Conservation (phyloP, 1,140 invertebrate genomes). For the Caerostris extrusa region DNA sequence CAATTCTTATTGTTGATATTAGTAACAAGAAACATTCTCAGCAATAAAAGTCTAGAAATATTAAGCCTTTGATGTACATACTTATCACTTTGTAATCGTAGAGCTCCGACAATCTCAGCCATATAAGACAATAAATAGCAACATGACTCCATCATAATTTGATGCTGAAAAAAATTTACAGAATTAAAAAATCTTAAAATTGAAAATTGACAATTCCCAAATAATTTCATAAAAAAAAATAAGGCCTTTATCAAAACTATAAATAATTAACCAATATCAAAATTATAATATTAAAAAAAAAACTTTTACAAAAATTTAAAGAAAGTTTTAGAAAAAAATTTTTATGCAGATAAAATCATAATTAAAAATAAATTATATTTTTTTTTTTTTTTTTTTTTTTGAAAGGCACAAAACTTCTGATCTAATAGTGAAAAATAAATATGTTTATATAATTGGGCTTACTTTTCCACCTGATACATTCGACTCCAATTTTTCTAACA, state of each 20-base stretch:
- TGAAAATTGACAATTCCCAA: background rate
- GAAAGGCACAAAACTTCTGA: no score
- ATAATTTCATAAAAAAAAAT: background rate
- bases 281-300: background rate
- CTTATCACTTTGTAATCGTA: slow-evolving; percentile 82
- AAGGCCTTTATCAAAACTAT: background rate
- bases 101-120: slow-evolving; percentile 86
- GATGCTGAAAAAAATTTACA: slow-evolving; percentile 78
- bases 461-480: slow-evolving; percentile 83
- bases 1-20: background rate
- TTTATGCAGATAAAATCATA: no score
- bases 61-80: background rate
- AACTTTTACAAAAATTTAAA: no score
- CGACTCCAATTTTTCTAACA: slow-evolving; percentile 83
- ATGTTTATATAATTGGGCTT: slow-evolving; percentile 75
- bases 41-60: background rate
- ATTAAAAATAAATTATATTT: no score
- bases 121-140: slow-evolving; percentile 90
- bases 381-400: no score
- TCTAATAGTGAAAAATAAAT: no score
- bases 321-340: no score
- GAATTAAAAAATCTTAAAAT: background rate
- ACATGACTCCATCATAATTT: slow-evolving; percentile 87
- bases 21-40: background rate
- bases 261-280: background rate